Evolutionary conservation across 2,797 vertebrate genomes (phyloP).

Genomic region (Sardinella longiceps): DNA sequence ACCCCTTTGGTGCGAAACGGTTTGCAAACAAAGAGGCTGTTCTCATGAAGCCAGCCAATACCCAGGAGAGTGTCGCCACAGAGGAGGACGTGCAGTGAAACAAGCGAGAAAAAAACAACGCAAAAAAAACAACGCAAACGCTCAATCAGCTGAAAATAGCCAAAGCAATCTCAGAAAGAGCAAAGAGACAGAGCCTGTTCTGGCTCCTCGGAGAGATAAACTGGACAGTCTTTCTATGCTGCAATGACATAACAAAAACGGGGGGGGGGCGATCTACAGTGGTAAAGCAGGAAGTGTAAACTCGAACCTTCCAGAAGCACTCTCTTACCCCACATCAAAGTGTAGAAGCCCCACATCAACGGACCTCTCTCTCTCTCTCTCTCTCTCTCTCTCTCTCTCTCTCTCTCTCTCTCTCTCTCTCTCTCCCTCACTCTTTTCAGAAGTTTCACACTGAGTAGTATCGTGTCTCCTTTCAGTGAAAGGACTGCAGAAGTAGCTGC

Average conservation of each 20-base stretch:
- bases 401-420: not conserved
- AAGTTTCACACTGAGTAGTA: not conserved
- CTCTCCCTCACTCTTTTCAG: not conserved
- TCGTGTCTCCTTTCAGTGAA: not conserved
- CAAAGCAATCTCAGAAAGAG: not conserved
- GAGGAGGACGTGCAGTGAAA: not conserved
- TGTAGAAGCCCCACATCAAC: too few relatives aligned
- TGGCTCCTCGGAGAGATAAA: constrained; percentile 4
- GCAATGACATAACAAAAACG: constrained; percentile 7
- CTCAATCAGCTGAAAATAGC: not conserved
- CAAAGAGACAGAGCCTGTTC: not conserved
- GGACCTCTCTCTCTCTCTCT: constrained; percentile 16
- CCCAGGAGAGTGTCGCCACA: not conserved
- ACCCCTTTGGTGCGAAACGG: constrained; percentile 29
- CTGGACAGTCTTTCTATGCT: constrained; percentile 19
- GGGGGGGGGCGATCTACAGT: constrained; percentile 36
- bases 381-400: not conserved
- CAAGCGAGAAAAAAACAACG: not conserved
- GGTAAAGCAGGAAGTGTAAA: not conserved
- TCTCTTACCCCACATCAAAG: constrained; percentile 36
- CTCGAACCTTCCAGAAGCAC: constrained; percentile 36
- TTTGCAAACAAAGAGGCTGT: constrained; percentile 46
- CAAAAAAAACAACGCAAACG: not conserved
- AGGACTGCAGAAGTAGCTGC: not conserved
- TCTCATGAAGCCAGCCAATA: constrained; percentile 32